Conservation (phyloP, 2,888 invertebrate genomes). For the Athetis lepigone region DNA sequence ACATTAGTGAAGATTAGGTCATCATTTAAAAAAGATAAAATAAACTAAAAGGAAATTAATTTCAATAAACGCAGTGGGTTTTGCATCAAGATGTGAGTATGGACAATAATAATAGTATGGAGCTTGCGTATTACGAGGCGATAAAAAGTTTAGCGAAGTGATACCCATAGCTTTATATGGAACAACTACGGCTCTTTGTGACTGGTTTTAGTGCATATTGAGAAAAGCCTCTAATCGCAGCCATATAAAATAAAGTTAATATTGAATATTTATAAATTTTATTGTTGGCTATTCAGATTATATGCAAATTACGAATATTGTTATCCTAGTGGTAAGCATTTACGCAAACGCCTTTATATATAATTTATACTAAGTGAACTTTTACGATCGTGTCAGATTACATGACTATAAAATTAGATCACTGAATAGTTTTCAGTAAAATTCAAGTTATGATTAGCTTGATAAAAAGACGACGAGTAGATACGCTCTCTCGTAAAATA, state of each 20-base stretch:
- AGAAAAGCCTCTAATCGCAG: background rate
- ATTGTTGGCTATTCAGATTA: slow-evolving; percentile 1
- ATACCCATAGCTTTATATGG: background rate
- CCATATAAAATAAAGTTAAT: slow-evolving; percentile 1
- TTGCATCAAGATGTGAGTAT: background rate
- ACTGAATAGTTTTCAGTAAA: slow-evolving; percentile 16
- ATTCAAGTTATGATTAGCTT: slow-evolving; percentile 26
- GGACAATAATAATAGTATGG: background rate
- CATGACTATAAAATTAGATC: slow-evolving; percentile 2
- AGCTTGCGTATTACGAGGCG: background rate
- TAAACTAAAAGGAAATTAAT: background rate
- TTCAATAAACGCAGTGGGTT: background rate
- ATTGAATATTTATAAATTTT: background rate
- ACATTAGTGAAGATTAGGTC: background rate
- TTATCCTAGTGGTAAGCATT: background rate
- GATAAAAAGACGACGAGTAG: slow-evolving; percentile 26
- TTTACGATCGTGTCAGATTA: slow-evolving; percentile 26
- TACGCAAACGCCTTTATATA: background rate
- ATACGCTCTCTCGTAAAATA: slow-evolving; percentile 40
- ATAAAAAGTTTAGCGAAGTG: background rate
- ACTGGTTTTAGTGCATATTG: background rate
- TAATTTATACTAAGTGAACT: background rate
- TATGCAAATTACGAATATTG: slow-evolving; percentile 24
- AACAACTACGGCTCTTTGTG: background rate
- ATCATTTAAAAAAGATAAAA: no score